A percentile compares a stretch with the other conserved stretches of the same genome.
These are phyloP conservation scores for Alosa sapidissima DNA, from an alignment of 2,797 vertebrate species.

Conservation along the genomic window DNA sequence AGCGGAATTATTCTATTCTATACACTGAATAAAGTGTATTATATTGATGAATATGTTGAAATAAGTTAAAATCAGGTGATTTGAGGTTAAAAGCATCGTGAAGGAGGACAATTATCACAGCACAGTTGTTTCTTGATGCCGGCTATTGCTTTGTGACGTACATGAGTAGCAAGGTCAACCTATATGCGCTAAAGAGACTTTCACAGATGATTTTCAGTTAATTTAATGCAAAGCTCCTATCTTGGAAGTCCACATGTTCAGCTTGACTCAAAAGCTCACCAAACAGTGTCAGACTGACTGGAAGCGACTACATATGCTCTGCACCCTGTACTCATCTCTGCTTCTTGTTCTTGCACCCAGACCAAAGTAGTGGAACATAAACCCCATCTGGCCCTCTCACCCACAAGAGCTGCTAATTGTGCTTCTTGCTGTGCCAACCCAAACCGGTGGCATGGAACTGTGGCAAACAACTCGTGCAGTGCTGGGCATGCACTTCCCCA, in stretches of 20 bases:
- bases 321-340: not conserved
- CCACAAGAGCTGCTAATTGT: not conserved
- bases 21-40: not conserved
- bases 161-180: not conserved
- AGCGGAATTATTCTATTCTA: not conserved
- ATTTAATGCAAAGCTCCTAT: not conserved
- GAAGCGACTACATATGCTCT: not conserved
- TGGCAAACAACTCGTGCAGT: not conserved
- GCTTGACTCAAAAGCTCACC: not conserved
- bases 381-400: constrained; percentile 10
- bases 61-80: not conserved
- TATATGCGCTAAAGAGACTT: not conserved
- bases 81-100: not conserved
- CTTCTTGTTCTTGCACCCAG: not conserved
- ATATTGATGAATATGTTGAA: not conserved
- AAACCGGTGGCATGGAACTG: not conserved
- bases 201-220: not conserved
- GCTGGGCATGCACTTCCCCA: not conserved
- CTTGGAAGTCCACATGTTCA: not conserved
- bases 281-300: not conserved
- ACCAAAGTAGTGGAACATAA: not conserved
- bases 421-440: not conserved
- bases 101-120: not conserved
- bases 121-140: not conserved
- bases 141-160: not conserved